Evolutionary conservation across 35 echinoderm and acorn worm species (phyloP), one percentile per base, ranked within the genome.

Genomic region (Hemicentrotus pulcherrimus): DNA sequence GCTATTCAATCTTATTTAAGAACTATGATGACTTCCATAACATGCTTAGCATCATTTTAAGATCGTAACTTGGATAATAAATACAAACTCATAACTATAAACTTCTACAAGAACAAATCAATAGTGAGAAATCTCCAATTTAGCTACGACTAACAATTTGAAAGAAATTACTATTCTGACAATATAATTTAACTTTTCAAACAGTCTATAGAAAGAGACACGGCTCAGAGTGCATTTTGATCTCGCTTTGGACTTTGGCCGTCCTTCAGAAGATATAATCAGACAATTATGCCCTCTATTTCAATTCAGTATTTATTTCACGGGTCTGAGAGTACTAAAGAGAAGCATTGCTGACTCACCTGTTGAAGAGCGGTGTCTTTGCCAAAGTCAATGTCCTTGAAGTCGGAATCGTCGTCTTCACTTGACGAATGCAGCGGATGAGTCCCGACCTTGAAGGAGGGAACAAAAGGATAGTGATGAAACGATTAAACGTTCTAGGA

Each of bases 391-490:
- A 99, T 97, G 86, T 97, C 97, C 94, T 96, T 92, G 94, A 99
- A 99, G 61, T 99, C 98, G 31, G 95, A 59, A 92, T 99, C 98
- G 55, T 99, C 98, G 47, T 99, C 98, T 70, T 99, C 98, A 96
- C 98, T 99, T 41, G 98, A 99, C 31, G 98, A 99, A 97, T 97
- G 97, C 47, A 99, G 96, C 61, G 98, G 96, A 96, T 99, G 97
- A 16, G 97, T 96, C 30, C 98, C 98, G 48, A 99, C 98, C 98
- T 99, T 31, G 19, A 95, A 95, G 91, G 35, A 89, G 65, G 94
- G 48, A 31, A 11, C 31, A 24, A 47, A 90, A 15, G 24, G 9
- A 13, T 6, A 9, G 86, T 30, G 1, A 86, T 22, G 22, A 18
- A 33, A 33, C 6, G 15, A 55, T 55, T 10, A 11, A 55, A 55